Evolutionary conservation across 2,888 invertebrate genomes (phyloP).

Genomic region (Philereme transversata): DNA sequence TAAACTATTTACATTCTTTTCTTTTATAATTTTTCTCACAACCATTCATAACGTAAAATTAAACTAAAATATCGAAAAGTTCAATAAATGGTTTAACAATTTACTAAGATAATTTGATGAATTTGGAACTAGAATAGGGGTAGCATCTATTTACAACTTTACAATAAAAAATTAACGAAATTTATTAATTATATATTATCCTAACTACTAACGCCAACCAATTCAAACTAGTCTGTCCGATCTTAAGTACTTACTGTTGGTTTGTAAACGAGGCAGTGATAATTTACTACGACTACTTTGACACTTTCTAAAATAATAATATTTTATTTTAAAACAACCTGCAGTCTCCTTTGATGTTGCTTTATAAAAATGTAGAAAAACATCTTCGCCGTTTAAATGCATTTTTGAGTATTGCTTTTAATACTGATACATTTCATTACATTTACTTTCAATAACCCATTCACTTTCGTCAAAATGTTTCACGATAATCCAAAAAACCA

Average conservation of each 20-base stretch:
- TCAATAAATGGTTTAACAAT: slow-evolving; percentile 47
- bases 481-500: slow-evolving; percentile 5
- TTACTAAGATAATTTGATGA: slow-evolving; percentile 50
- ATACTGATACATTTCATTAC: slow-evolving; percentile 14
- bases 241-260: slow-evolving; percentile 32
- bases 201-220: slow-evolving; percentile 47
- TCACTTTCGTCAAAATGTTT: slow-evolving; percentile 14
- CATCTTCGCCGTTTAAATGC: slow-evolving; percentile 5
- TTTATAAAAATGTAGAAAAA: slow-evolving; percentile 26
- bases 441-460: slow-evolving; percentile 9
- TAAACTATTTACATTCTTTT: slow-evolving; percentile 35
- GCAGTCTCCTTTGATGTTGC: slow-evolving; percentile 23
- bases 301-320: slow-evolving; percentile 22
- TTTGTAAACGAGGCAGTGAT: slow-evolving; percentile 26
- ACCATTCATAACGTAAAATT: slow-evolving; percentile 43
- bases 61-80: slow-evolving; percentile 30
- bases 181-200: slow-evolving; percentile 47
- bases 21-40: slow-evolving; percentile 43
- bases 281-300: slow-evolving; percentile 29
- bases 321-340: slow-evolving; percentile 12
- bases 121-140: slow-evolving; percentile 45
- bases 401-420: slow-evolving; percentile 18
- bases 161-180: slow-evolving; percentile 49
- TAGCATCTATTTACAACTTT: slow-evolving; percentile 51
- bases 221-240: slow-evolving; percentile 35